Base-by-base conservation (phyloP, 2,113 vertebrate genomes). In the Varanus komodoensis region DNA sequence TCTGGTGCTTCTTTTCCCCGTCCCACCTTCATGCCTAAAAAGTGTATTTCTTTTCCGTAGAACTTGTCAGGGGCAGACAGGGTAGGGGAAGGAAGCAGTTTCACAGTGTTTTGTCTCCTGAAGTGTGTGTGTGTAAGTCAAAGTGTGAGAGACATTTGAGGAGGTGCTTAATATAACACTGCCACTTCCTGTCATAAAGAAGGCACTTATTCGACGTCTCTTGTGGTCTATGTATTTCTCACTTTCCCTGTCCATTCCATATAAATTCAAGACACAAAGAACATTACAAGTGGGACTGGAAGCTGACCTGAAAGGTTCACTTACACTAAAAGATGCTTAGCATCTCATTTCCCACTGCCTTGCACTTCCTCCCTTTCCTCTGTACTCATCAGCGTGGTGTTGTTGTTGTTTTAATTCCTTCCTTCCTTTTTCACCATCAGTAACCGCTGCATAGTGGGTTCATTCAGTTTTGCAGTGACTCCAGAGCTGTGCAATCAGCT, bases 1-100 rank as follows among this genome's bases (percentile, higher is more conserved):
- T 91, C 4, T 89, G 61, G 83, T 86, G 48, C 87, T 80, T 54
- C 23, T 0, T 67, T 1, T 89, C 8, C 78, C 88, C 52, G 5
- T 86, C n/a, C 81, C 48, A 77, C 2, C 64, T 95, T 88, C 71
- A 27, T 71, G 67, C 77, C 81, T 21, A 29, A 93, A 94, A 92
- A 3, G 68, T 19, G 29, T 84, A 86, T 17, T 89, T 80, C 25
- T 81, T 6, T 79, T 84, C 61, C 14, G 68, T 67, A 38, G 0
- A 34, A 1, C 0, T 9, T 90, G 50, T 71, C 9, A 84, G 78
- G 21, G 23, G 17, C 3, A 15, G 9, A 3, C 2, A 15, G 57
- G 57, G 9, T 61, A 11, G 61, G 25, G 81, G 87, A 94, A 90
- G 91, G 68, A 82, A 74, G 1, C 0, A 74, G 3, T 82, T 29